Evolutionary conservation across 2,113 vertebrate genomes (phyloP).

Genomic region (Oncorhynchus keta): DNA sequence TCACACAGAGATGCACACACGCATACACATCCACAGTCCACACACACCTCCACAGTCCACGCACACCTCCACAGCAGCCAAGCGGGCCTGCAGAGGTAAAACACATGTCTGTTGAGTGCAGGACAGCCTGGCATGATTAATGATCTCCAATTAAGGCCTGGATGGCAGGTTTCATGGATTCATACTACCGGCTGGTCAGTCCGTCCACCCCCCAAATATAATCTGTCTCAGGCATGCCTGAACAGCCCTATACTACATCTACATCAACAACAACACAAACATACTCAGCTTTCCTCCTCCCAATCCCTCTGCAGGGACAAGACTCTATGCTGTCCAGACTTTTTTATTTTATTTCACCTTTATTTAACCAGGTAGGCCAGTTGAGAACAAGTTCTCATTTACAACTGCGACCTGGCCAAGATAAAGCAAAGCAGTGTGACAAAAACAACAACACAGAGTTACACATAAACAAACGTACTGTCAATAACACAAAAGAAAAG

Average conservation of each 20-base stretch:
- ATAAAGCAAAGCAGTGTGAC: too few species aligned
- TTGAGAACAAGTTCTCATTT: too few species aligned
- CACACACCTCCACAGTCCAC: conserved; percentile 9
- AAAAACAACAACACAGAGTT: too few species aligned
- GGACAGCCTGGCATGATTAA: conserved; percentile 74
- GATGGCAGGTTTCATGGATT: conserved; percentile 71
- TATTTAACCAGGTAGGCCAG: too few species aligned
- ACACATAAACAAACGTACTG: too few species aligned
- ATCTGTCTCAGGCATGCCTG: conserved; percentile 56
- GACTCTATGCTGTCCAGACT: conserved; percentile 37
- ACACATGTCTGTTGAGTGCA: conserved; percentile 69
- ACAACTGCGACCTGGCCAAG: too few species aligned
- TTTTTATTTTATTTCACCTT: too few species aligned
- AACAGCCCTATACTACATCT: conserved; percentile 38
- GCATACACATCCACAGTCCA: neutral
- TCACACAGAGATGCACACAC: neutral
- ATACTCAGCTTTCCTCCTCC: conserved; percentile 21
- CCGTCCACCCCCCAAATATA: conserved; percentile 52
- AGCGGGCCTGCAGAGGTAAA: conserved; percentile 50
- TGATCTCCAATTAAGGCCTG: conserved; percentile 73
- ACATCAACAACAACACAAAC: conserved; percentile 61
- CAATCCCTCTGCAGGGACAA: conserved; percentile 22
- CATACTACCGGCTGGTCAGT: conserved; percentile 50
- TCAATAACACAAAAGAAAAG: too few species aligned
- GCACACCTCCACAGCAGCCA: conserved; percentile 51